Evolutionary conservation across 2,113 vertebrate species (phyloP), one percentile per base, ranked within the genome.

Genomic region (Catharus minimus): DNA sequence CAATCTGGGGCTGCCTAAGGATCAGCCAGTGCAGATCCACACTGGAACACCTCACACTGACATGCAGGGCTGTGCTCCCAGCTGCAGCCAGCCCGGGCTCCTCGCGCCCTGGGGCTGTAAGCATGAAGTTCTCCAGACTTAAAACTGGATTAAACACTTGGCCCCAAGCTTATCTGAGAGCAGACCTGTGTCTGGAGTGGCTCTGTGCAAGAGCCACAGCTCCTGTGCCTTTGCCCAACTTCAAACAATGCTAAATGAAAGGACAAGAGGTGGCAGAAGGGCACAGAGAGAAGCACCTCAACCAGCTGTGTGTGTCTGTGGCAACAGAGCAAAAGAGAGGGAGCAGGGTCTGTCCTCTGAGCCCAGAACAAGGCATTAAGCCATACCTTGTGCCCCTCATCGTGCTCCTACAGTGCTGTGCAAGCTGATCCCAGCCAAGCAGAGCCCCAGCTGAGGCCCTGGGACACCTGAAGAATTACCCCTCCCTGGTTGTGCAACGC

Each of bases 401-500:
- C 6, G 4, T 52, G 47, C 53, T 72, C 62, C 61, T 22, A 20
- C 33, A 84, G 28, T 30, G 11, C 27, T 55, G 79, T 38, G 74
- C 28, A 46, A 57, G 33, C 0, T 0, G 19, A 61, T 41, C 16
- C 64, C 62, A 44, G 76, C 24, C 0, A 3, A 88, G 82, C 80
- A 91, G 43, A 86, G 33, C 50, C 55, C 41, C 50, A 83, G 69
- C 30, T 2, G 1, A 94, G 49, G 53, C 78, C 33, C 60, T 41
- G 47, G 65, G 73, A 79, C 82, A 91, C 46, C 71, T 79, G 55
- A 91, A 58, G 68, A 60, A 58, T 84, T 44, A 60, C 71, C 38
- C 76, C 69, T 83, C 89, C 73, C 76, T 72, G 44, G 12, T 92
- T 96, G 82, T 77, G 93, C 90, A 95, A 80, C 55, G 32, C 23